Base-by-base conservation (phyloP, 1,140 invertebrate genomes). In the Solen grandis region DNA sequence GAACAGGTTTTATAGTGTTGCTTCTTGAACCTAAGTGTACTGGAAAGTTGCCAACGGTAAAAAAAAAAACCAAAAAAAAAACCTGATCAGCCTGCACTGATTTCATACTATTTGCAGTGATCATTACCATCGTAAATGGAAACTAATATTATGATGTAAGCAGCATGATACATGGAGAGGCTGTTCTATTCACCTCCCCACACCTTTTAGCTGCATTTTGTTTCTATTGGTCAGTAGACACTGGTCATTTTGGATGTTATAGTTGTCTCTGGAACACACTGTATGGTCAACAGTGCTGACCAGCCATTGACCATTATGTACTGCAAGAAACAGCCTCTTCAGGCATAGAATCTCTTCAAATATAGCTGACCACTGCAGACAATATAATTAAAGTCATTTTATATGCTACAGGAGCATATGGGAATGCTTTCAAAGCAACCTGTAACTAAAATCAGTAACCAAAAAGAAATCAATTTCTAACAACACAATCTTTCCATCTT, bases 91-190 rank as follows among this genome's bases (percentile, higher is more conserved):
- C 31, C 22, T 10, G 41, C 4, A n/a, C 19, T 62, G 22, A 25
- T 2, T 25, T 25, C 4, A 2, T 2, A 16, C 31, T 25, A 2
- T 1, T 62, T 62, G 31, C 31, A 25, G 22, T 13, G 2, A 29
- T 5, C 4, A 4, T 33, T n/a, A n/a, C n/a, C n/a, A n/a, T n/a
- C n/a, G n/a, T n/a, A n/a, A n/a, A n/a, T n/a, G n/a, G n/a, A n/a
- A n/a, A n/a, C n/a, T n/a, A n/a, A n/a, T n/a, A n/a, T n/a, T n/a
- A n/a, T n/a, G 16, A n/a, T 78, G 75, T 78, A 29, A 35, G 75
- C 75, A 78, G 75, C 54, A 78, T 57, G 19, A 78, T 78, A 78
- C 75, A 78, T 78, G 75, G 65, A 33, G 33, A 55, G 75, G 2
- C 31, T 50, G 50, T 2, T 29, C 65, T 78, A 5, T 5, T 5